Evolutionary conservation across 2,797 vertebrate species (phyloP), one percentile per base, ranked within the genome.

Genomic region (Chloroceryle amazona): DNA sequence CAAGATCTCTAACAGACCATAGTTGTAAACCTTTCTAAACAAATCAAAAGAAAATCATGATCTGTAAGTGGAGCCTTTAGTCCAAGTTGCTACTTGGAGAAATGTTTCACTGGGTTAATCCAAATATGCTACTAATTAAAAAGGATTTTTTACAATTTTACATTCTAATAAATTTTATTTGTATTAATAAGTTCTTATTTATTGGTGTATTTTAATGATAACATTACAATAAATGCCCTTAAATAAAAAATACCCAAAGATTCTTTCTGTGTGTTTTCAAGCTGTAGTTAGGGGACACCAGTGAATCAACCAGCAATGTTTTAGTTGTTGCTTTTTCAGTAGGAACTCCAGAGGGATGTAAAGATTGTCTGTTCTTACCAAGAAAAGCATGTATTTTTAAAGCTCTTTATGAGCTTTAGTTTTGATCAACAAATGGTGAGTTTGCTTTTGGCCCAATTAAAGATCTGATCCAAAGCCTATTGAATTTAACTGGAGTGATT

Each of bases 1-100:
- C 57, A 68, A 60, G 68, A 41, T 80, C 73, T 86, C 52, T 29
- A n/a, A 11, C 55, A 86, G 72, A 88, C 54, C 42, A 7, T 39
- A 39, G 57, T 47, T 89, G 54, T 93, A 86, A 96, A 86, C 42
- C 49, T 95, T 93, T 92, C 54, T 82, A 51, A 81, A 79, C 79
- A 86, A 75, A 86, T 86, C 46, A 90, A 91, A 84, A 39, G 37
- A 63, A 89, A 72, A 21, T 8, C 15, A 13, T 13, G 78, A 20
- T 60, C 6, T 66, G 0, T 47, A 89, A 96, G 31, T 66, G 31
- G 60, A 95, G 37, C 17, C 31, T 90, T 91, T 81, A 76, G 52
- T 73, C 63, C 41, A 68, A 60, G 47, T 92, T 89, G 46, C 11
- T 52, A 17, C 58, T 75, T 86, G 42, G 72, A 83, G 46, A 86